A percentile compares a stretch with the other conserved stretches of the same genome.
Evolutionary conservation across 2,888 invertebrate species (phyloP).

Genomic region (Clusia tigrina): DNA sequence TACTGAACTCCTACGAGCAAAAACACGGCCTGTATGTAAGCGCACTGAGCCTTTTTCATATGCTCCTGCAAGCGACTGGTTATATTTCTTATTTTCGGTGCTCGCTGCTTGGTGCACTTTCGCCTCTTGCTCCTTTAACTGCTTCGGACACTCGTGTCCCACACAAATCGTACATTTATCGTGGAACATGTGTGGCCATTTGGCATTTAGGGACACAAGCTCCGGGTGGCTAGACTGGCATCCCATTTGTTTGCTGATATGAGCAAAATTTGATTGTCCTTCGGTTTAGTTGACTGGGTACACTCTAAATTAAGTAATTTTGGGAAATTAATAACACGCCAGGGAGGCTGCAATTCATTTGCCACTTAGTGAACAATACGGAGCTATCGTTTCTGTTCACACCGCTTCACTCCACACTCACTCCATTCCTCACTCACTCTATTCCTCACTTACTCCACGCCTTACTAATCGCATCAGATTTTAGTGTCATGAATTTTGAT

Average conservation of each 20-base stretch:
- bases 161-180: constrained; percentile 27
- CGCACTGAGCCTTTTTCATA: too few relatives aligned
- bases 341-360: too few relatives aligned
- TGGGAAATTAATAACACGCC: background rate
- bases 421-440: background rate
- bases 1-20: too few relatives aligned
- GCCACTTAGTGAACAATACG: too few relatives aligned
- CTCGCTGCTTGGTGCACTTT: too few relatives aligned
- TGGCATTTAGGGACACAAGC: background rate
- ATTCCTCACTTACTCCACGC: background rate
- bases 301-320: background rate
- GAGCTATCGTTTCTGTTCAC: too few relatives aligned
- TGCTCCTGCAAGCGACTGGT: too few relatives aligned
- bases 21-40: too few relatives aligned
- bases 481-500: constrained; percentile 10
- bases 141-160: background rate
- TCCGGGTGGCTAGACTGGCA: background rate
- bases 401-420: background rate
- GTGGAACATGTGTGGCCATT: constrained; percentile 25
- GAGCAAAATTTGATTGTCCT: background rate
- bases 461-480: background rate
- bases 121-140: constrained; percentile 11
- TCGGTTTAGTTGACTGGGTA: background rate
- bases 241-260: background rate
- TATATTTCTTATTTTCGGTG: too few relatives aligned